These are phyloP conservation scores for Nematolebias whitei DNA, from an alignment of 2,113 vertebrate genomes.

Conservation along the genomic window DNA sequence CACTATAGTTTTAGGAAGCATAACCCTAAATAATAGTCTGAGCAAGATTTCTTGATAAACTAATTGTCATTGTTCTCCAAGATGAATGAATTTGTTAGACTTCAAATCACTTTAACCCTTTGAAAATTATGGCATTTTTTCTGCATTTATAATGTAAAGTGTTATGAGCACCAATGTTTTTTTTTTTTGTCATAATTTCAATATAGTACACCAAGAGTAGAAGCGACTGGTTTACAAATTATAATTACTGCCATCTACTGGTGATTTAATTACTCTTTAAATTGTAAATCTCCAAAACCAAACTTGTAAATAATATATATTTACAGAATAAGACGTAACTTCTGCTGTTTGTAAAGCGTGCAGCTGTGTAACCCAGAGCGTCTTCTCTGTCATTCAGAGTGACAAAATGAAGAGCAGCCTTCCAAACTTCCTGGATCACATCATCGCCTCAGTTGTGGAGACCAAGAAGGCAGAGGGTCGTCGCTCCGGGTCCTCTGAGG, in stretches of 20 bases:
- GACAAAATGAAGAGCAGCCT: slow-evolving; percentile 93
- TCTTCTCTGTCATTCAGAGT: slow-evolving; percentile 69
- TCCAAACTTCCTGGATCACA: slow-evolving; percentile 97
- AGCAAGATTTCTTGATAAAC: no score
- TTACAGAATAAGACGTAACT: not conserved
- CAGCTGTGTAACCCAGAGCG: not conserved
- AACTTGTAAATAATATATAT: not conserved
- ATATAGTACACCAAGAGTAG: not conserved
- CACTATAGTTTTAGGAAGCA: no score
- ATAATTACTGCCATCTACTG: slow-evolving; percentile 13
- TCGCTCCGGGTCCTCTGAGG: slow-evolving; percentile 81
- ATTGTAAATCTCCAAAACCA: not conserved
- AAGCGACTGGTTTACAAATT: not conserved
- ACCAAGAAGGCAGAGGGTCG: slow-evolving; percentile 94
- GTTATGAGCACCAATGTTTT: not conserved
- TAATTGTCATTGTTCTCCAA: no score
- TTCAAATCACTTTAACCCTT: not conserved
- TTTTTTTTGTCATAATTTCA: not conserved
- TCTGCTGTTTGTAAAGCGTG: not conserved
- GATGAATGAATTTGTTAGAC: no score
- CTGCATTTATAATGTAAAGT: not conserved
- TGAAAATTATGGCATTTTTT: not conserved
- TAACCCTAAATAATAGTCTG: no score
- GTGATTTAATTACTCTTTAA: not conserved
- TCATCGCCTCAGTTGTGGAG: slow-evolving; percentile 98